A percentile compares a stretch with the other conserved stretches of the same genome.
Evolutionary conservation across 2,113 vertebrate genomes (phyloP).

Genomic region (Epinephelus fuscoguttatus): DNA sequence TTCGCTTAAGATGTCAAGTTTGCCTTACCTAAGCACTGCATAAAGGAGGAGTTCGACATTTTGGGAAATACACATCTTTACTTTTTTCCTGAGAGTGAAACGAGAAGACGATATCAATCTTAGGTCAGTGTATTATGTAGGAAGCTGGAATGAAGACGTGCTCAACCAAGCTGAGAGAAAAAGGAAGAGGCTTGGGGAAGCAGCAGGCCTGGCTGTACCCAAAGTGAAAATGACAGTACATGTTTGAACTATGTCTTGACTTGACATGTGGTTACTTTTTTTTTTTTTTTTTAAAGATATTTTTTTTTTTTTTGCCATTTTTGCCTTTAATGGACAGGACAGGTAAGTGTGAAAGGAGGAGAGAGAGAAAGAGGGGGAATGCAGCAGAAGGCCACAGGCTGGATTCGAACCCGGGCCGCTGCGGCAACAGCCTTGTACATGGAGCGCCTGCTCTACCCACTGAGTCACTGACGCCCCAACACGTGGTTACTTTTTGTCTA

Average conservation of each 20-base stretch:
- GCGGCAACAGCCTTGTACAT: no score
- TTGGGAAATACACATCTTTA: neutral
- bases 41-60: slow-evolving; percentile 10
- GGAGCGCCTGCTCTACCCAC: no score
- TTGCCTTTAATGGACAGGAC: no score
- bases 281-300: neutral
- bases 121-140: neutral
- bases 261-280: neutral
- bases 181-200: slow-evolving; percentile 1
- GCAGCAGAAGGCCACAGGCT: no score
- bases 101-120: neutral
- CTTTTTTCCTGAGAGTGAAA: slow-evolving; percentile 6
- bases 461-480: neutral
- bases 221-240: slow-evolving; percentile 3
- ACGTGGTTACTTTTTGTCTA: neutral
- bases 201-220: neutral
- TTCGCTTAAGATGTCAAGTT: slow-evolving; percentile 28
- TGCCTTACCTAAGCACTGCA: neutral
- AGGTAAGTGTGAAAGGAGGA: no score
- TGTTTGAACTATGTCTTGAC: neutral
- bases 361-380: no score
- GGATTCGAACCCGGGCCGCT: no score
- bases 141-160: neutral
- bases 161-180: neutral
- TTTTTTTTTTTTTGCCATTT: no score